Percentiles rank a stretch among this genome's conserved stretches.
Evolutionary conservation across 2,888 invertebrate species (phyloP).

Genomic region (Parasteatoda lunata): DNA sequence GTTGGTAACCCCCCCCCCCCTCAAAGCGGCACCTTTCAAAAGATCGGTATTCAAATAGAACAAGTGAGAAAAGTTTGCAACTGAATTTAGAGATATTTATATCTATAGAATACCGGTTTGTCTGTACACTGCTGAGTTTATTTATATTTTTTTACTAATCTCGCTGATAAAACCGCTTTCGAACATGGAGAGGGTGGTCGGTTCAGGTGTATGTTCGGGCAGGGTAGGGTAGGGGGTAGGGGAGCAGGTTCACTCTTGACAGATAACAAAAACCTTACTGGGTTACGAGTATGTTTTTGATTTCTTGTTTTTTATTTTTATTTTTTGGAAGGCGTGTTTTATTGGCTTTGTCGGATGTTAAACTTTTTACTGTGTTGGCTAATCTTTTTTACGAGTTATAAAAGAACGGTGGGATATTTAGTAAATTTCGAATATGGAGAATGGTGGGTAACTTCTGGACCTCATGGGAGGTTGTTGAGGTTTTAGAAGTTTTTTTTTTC

Average conservation of each 20-base stretch:
- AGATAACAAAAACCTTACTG: constrained; percentile 52
- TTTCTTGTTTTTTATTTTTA: constrained; percentile 6
- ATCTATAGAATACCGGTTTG: constrained; percentile 26
- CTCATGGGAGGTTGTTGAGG: neutral
- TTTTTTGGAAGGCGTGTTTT: constrained; percentile 34
- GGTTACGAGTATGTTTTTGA: constrained; percentile 33
- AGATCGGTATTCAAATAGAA: constrained; percentile 7
- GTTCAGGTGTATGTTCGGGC: neutral
- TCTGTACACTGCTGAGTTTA: neutral
- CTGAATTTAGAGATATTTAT: constrained; percentile 50
- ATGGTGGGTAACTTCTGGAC: neutral
- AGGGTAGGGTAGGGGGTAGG: too few relatives aligned
- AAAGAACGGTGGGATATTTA: constrained; percentile 3
- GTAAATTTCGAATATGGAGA: neutral
- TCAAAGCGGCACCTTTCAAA: neutral
- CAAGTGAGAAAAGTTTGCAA: constrained; percentile 52
- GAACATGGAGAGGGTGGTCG: neutral
- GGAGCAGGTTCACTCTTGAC: constrained; percentile 9
- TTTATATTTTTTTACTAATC: neutral
- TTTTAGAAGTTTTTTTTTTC: too few relatives aligned
- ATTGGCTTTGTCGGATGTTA: constrained; percentile 57
- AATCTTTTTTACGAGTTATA: constrained; percentile 46
- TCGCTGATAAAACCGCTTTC: neutral
- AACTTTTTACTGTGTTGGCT: constrained; percentile 31
- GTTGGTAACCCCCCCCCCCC: neutral